Evolutionary conservation across 2,888 invertebrate genomes (phyloP), one percentile per base, ranked within the genome.

Genomic region (Sinelater perroti): DNA sequence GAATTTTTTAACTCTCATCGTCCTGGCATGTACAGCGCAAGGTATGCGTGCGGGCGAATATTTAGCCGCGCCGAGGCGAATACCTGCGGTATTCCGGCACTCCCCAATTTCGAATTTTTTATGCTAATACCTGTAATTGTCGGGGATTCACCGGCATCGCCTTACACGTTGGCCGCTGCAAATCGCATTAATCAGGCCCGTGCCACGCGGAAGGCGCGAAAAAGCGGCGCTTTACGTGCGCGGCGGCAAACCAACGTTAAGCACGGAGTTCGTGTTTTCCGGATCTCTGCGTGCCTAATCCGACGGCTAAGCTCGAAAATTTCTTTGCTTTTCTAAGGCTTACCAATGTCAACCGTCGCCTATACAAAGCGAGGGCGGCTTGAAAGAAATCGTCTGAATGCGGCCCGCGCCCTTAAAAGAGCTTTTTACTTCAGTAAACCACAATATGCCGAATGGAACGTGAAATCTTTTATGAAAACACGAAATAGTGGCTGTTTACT

Each of bases 331-430:
- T 51, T 51, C 51, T 31, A 44, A 46, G 45, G 57, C 46, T 57
- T 57, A 57, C 51, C 46, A 57, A 52, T 57, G 57, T 51, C 57
- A 45, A 57, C 57, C 40, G 21, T 16, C 8, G 51, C 26, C 44
- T 31, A 16, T 28, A 57, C 46, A 57, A 57, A 57, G 38, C 28
- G 45, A 57, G 57, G 46, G 52, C 40, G 46, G 57, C 40, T 52
- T 57, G 31, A 57, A 57, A 40, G 57, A 57, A 57, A 57, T 57
- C 46, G 51, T 52, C 57, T 46, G 45, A 52, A 57, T 46, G 52
- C 28, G 40, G 26, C 11, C 17, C 26, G 6, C 30, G 21, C 40
- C 52, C 49, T 38, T 17, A 38, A 46, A 55, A 31, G 17, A 26
- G 33, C 44, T 56, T 56, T 44, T 36, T 36, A 45, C 44, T 55